phyloP scores from a whole-genome alignment of 2,113 vertebrate species.

The Toxotes jaculatrix region DNA sequence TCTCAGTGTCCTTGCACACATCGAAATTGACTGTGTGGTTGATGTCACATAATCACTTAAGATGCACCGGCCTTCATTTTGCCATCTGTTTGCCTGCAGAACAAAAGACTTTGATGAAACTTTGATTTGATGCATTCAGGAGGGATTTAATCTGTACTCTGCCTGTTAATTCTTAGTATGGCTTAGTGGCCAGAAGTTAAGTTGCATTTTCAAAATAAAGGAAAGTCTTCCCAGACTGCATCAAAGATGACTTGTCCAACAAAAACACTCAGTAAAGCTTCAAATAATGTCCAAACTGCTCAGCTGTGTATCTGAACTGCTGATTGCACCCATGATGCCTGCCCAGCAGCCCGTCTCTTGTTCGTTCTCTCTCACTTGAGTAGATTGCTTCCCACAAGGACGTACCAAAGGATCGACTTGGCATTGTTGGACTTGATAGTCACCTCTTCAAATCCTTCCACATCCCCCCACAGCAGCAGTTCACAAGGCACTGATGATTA shows the following conservation, averaged over 20 bases:
- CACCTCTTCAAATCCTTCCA: conserved; percentile 47
- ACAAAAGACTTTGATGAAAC: background rate
- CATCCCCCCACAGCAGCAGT: conserved; percentile 48
- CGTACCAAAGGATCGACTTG: conserved; percentile 5
- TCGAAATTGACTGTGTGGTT: background rate
- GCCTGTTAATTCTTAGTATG: background rate
- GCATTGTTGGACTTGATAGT: conserved; percentile 14
- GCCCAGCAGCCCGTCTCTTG: background rate
- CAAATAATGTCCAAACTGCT: background rate
- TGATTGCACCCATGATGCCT: background rate
- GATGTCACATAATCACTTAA: background rate
- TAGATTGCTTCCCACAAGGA: conserved; percentile 34
- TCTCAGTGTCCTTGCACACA: background rate
- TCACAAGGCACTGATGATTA: conserved; percentile 52
- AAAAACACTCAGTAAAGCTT: background rate
- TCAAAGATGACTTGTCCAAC: background rate
- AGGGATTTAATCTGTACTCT: background rate
- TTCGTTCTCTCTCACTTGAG: conserved; percentile 7
- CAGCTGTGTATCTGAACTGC: background rate
- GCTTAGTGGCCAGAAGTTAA: background rate
- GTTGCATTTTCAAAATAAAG: background rate
- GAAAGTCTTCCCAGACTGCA: background rate
- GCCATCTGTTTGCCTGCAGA: conserved; percentile 9
- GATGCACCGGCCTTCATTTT: background rate
- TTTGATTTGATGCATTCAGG: background rate